Percentiles rank a stretch among this genome's conserved stretches.
Evolutionary conservation across 2,888 invertebrate species (phyloP).

Genomic region (Erannis defoliaria): DNA sequence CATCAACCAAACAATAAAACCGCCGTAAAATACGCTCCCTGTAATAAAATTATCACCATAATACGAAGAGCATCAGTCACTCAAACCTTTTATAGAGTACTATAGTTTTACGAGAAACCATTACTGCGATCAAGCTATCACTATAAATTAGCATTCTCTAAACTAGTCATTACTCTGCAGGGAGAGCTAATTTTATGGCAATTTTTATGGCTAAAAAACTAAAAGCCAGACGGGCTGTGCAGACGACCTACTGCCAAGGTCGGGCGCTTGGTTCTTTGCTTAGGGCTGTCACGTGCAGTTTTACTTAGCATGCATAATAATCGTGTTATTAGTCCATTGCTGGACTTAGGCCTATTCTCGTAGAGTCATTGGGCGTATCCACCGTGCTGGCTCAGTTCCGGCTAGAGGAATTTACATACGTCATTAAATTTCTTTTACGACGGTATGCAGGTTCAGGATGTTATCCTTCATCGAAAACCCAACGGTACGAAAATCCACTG

Average conservation of each 20-base stretch:
- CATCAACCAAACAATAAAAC: conserved; percentile 1
- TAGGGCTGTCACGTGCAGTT: conserved; percentile 21
- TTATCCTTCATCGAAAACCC: too few relatives aligned
- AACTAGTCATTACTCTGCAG: conserved; percentile 50
- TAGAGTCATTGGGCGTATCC: too few relatives aligned
- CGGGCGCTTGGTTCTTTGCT: conserved; percentile 44
- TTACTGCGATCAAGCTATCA: conserved; percentile 27
- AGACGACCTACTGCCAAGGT: conserved; percentile 65
- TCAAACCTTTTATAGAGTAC: conserved; percentile 23
- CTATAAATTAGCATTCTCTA: conserved; percentile 38
- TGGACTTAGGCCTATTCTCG: too few relatives aligned
- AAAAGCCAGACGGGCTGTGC: conserved; percentile 53
- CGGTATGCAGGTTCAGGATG: too few relatives aligned
- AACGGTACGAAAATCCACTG: too few relatives aligned
- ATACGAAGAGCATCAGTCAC: conserved; percentile 25
- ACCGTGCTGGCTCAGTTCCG: too few relatives aligned
- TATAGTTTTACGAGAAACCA: conserved; percentile 32
- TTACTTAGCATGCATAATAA: too few relatives aligned
- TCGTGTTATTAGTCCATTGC: too few relatives aligned
- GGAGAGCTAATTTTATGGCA: conserved; percentile 51
- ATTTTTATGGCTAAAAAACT: conserved; percentile 68
- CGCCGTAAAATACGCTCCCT: neutral
- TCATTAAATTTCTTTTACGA: too few relatives aligned
- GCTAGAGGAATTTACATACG: too few relatives aligned
- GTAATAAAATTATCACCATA: conserved; percentile 17